Base-by-base conservation (phyloP, 2,113 vertebrate genomes). In the Natator depressus region DNA sequence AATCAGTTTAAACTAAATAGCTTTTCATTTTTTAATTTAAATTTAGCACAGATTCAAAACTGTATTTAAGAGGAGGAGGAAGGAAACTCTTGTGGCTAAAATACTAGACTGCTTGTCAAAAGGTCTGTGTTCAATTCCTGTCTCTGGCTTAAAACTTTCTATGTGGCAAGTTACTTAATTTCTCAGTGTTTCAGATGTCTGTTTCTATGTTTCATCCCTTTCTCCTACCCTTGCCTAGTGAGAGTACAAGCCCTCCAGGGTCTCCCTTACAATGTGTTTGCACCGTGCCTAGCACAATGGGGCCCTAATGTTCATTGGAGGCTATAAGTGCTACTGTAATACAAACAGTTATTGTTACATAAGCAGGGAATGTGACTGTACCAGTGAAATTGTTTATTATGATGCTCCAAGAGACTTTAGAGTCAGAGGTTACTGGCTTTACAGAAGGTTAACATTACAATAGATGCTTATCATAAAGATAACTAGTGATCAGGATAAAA, bases 1-100 rank as follows among this genome's bases (percentile, higher is more conserved):
- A 80, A 91, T 54, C 54, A 0, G 69, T 69, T 0, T 16, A 11
- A 20, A 6, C 83, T 88, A 13, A 51, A 47, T 87, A 55, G 5
- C 20, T 80, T 91, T n/a, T n/a, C 35, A 17, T 69, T 69, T 65
- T 38, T 47, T 13, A 89, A 85, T 59, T 59, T 89, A 82, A 69
- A n/a, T n/a, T n/a, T 69, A 69, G 62, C 62, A 1, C 3, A 42
- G 0, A 1, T 80, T 11, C 55, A 8, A 2, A 25, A 5, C 19
- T 8, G 38, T 16, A 13, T 82, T 49, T 27, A 84, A 84, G 2
- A 81, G 42, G 76, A 93, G 51, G 17, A 69, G 8, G 17, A 69
- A 69, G 62, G 35, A 69, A n/a, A 9, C 62, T 20, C 16, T 19
- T 69, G 31, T 69, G 31, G 35, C 4, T 69, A n/a, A 69, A n/a